phyloP scores from a whole-genome alignment of 1,140 invertebrate genomes.

The Trachymyrmex cornetzi region DNA sequence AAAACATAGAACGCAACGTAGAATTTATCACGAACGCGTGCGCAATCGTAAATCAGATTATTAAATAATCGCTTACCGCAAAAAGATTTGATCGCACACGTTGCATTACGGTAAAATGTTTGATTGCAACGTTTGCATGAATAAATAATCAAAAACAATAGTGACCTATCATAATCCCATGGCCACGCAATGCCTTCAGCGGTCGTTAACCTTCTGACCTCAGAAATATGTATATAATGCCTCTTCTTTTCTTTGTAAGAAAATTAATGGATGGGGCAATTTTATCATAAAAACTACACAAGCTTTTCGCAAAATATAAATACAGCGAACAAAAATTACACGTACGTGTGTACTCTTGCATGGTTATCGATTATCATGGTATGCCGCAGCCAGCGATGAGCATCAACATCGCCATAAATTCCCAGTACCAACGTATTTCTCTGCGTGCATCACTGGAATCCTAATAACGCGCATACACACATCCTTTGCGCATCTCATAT shows the following conservation, averaged over 20 bases:
- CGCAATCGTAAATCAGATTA: conserved; percentile 49
- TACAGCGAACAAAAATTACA: conserved; percentile 20
- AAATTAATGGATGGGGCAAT: conserved; percentile 51
- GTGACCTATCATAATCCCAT: conserved; percentile 32
- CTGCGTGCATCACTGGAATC: conserved; percentile 48
- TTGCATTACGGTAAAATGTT: conserved; percentile 37
- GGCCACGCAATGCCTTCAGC: conserved; percentile 40
- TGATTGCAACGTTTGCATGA: conserved; percentile 39
- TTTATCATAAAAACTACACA: conserved; percentile 25
- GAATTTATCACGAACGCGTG: conserved; percentile 15
- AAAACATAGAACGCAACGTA: neutral
- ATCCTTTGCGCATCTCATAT: conserved; percentile 52
- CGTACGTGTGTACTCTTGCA: neutral
- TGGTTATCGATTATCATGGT: conserved; percentile 35
- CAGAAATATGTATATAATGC: conserved; percentile 25
- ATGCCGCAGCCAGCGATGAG: conserved; percentile 26
- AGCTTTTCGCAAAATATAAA: conserved; percentile 40
- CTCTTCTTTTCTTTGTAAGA: conserved; percentile 23
- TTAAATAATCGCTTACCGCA: conserved; percentile 38
- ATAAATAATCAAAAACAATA: conserved; percentile 59
- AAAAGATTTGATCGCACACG: conserved; percentile 21
- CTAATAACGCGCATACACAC: conserved; percentile 38
- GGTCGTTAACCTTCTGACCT: conserved; percentile 56
- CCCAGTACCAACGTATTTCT: conserved; percentile 46
- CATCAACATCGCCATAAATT: conserved; percentile 57